These are phyloP conservation scores for Serinus canaria DNA, from an alignment of 2,113 vertebrate species.

Conservation along the genomic window DNA sequence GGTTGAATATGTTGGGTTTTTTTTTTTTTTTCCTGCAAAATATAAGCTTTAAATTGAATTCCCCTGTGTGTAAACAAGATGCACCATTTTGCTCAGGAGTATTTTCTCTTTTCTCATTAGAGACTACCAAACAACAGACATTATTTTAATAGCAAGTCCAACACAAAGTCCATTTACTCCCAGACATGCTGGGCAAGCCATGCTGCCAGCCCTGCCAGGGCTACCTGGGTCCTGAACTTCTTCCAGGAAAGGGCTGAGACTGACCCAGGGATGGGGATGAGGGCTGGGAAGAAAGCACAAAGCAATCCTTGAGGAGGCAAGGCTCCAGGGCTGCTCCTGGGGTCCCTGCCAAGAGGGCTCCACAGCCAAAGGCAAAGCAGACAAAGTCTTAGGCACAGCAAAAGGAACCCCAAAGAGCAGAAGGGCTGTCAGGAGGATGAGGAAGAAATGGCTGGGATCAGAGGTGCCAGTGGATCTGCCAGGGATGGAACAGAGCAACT, in stretches of 20 bases:
- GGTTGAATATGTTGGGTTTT: fast-evolving
- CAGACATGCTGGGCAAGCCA: not conserved
- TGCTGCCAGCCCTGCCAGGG: not conserved
- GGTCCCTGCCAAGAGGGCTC: not conserved
- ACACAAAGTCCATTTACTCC: not conserved
- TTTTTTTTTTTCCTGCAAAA: not conserved
- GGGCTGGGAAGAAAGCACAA: not conserved
- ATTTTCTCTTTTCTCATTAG: not conserved
- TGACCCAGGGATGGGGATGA: not conserved
- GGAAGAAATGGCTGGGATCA: not conserved
- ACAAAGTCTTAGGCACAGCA: fast-evolving
- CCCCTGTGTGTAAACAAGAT: not conserved
- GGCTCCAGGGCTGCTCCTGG: not conserved
- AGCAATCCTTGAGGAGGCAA: not conserved
- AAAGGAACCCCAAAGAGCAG: fast-evolving
- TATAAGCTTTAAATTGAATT: conserved; percentile 8
- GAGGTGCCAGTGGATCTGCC: not conserved
- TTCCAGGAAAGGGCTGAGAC: not conserved
- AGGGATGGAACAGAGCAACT: not conserved
- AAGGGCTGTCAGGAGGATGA: not conserved
- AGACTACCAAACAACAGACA: not conserved
- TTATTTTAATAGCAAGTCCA: not conserved
- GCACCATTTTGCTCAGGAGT: not conserved
- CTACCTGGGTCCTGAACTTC: not conserved
- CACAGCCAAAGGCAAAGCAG: not conserved